Conservation (phyloP, 1,140 invertebrate species). For the Lucilia sericata region DNA sequence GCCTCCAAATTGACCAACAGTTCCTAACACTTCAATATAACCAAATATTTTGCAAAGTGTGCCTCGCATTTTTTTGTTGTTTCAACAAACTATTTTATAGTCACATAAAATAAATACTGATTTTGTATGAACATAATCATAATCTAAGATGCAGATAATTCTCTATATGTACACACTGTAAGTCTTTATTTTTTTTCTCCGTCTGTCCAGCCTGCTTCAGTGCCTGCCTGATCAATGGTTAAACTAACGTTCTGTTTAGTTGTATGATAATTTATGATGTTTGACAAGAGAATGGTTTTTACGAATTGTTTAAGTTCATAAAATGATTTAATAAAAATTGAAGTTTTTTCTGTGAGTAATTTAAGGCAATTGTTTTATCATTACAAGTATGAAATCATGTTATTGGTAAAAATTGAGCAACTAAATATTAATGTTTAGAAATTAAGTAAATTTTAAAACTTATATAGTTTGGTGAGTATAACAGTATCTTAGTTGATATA, state of each 20-base stretch:
- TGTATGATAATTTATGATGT: constrained; percentile 16
- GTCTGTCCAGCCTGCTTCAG: background rate
- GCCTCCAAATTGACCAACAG: too few species aligned
- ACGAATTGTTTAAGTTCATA: background rate
- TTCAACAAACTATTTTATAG: background rate
- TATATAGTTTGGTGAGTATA: too few species aligned
- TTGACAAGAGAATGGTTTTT: constrained; percentile 20
- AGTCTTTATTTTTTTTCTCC: background rate
- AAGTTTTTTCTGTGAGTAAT: background rate
- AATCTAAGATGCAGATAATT: constrained; percentile 9
- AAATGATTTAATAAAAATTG: background rate
- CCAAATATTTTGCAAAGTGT: too few species aligned
- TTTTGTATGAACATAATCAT: constrained; percentile 15
- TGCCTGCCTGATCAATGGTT: background rate
- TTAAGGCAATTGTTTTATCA: too few species aligned
- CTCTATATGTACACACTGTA: background rate
- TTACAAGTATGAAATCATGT: too few species aligned
- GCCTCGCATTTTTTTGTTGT: background rate
- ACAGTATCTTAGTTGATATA: too few species aligned
- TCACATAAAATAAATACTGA: background rate
- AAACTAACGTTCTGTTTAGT: background rate
- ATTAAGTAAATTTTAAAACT: too few species aligned
- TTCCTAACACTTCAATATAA: too few species aligned
- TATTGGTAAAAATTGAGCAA: too few species aligned
- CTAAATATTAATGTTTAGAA: too few species aligned